phyloP scores from a whole-genome alignment of 2,888 invertebrate species.

The Galerucella calmariensis region DNA sequence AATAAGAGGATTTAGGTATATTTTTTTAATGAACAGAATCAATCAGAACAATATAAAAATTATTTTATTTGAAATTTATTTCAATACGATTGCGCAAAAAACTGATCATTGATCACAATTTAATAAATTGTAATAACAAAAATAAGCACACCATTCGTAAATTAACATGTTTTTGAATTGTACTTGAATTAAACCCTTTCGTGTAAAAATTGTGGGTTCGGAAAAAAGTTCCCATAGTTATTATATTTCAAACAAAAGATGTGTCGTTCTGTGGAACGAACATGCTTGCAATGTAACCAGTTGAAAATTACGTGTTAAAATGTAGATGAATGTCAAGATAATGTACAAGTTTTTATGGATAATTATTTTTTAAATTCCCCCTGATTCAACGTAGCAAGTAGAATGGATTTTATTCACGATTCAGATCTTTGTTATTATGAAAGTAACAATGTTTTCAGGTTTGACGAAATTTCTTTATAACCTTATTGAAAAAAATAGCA shows the following conservation, averaged over 20 bases:
- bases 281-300: conserved; percentile 1
- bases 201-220: background rate
- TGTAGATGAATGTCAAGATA: conserved; percentile 11
- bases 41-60: too few species aligned
- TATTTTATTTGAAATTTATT: too few species aligned
- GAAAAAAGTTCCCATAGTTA: background rate
- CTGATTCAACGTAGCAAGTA: background rate
- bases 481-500: too few species aligned
- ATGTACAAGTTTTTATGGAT: conserved; percentile 8
- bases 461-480: too few species aligned
- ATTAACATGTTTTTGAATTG: background rate
- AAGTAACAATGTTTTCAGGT: background rate
- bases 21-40: too few species aligned
- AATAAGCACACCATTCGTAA: too few species aligned
- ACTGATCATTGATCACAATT: too few species aligned
- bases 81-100: too few species aligned
- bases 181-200: background rate
- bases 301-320: conserved; percentile 15
- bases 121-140: too few species aligned
- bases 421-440: background rate
- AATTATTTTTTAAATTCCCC: conserved; percentile 8
- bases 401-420: background rate
- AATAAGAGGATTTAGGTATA: too few species aligned
- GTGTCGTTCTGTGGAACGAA: background rate
- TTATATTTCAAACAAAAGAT: conserved; percentile 14